A percentile compares a stretch with the other conserved stretches of the same genome.
Evolutionary conservation across 53 echinoderm and acorn worm genomes (phyloP).

Genomic region (Temnopleurus reevesii): DNA sequence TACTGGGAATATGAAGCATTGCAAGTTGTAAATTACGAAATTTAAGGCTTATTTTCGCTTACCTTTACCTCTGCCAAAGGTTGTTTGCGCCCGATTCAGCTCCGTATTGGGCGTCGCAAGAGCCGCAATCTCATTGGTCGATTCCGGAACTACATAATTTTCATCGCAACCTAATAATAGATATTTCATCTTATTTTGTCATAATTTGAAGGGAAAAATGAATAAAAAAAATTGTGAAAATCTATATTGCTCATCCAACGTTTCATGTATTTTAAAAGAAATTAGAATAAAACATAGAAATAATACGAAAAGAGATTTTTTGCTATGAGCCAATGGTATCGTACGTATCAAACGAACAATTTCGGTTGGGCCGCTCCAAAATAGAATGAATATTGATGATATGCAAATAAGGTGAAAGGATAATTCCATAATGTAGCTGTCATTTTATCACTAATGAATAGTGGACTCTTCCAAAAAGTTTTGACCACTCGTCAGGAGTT

Average conservation of each 20-base stretch:
- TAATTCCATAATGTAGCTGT: background rate
- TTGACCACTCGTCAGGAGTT: background rate
- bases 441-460: background rate
- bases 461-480: conserved; percentile 9
- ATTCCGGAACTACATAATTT: background rate
- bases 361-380: conserved; percentile 30
- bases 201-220: no score
- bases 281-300: background rate
- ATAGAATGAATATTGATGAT: conserved; percentile 29
- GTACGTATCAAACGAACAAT: background rate
- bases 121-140: background rate
- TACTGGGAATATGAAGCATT: background rate
- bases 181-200: background rate
- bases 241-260: background rate
- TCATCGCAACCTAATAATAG: background rate
- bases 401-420: conserved; percentile 26
- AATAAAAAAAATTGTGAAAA: background rate
- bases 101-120: background rate
- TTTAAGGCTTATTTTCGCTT: background rate
- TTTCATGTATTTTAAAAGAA: background rate
- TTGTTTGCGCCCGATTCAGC: background rate
- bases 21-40: background rate
- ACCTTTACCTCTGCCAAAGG: background rate
- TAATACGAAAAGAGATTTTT: background rate
- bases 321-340: background rate